A percentile compares a stretch with the other conserved stretches of the same genome.
These are phyloP conservation scores for Perizoma flavofasciatum DNA, from an alignment of 2,888 invertebrate genomes.

Conservation along the genomic window DNA sequence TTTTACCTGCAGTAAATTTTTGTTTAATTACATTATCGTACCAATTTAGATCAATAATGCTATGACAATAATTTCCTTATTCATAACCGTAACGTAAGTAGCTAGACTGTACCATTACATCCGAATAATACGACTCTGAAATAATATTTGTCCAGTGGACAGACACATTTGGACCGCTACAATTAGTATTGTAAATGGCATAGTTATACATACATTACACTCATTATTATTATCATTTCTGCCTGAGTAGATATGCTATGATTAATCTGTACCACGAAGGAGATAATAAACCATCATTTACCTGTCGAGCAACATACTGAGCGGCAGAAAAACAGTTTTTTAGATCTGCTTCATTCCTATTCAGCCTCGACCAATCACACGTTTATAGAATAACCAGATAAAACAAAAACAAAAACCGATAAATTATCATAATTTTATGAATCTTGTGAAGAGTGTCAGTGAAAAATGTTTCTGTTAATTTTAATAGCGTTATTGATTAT, in stretches of 20 bases:
- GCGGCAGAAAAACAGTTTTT: slow-evolving; percentile 4
- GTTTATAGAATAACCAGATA: neutral
- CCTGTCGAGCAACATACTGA: slow-evolving; percentile 1
- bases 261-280: neutral
- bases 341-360: slow-evolving; percentile 3
- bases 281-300: neutral
- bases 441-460: neutral
- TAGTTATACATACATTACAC: too few relatives aligned
- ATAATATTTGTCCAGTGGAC: too few relatives aligned
- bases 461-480: slow-evolving; percentile 25
- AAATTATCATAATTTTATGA: slow-evolving; percentile 2
- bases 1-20: too few relatives aligned
- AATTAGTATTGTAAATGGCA: too few relatives aligned
- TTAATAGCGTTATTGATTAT: slow-evolving; percentile 20
- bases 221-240: too few relatives aligned
- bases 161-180: too few relatives aligned
- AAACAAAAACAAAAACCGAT: neutral
- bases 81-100: too few relatives aligned
- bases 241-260: neutral
- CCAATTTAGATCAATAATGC: too few relatives aligned
- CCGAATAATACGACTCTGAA: too few relatives aligned
- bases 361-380: slow-evolving; percentile 2
- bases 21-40: too few relatives aligned
- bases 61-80: too few relatives aligned
- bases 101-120: too few relatives aligned